These are phyloP conservation scores for Sesamia inferens DNA, from an alignment of 2,888 invertebrate genomes.

Conservation along the genomic window DNA sequence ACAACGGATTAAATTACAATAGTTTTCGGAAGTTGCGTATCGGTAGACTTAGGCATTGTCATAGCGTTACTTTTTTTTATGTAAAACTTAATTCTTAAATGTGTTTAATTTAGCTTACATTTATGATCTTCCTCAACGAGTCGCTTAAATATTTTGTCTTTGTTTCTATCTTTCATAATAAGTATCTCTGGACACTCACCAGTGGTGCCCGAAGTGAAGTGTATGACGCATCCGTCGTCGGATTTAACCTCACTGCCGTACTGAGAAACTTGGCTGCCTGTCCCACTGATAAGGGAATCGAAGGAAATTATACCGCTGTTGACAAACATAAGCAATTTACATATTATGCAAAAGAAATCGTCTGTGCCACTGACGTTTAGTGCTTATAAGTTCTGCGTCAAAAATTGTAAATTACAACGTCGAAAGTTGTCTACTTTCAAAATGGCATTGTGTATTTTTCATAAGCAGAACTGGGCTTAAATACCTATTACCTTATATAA, in stretches of 20 bases:
- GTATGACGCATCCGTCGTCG: constrained; percentile 93
- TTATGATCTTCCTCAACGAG: too few relatives aligned
- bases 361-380: neutral
- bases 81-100: too few relatives aligned
- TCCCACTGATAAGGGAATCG: constrained; percentile 72
- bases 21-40: neutral
- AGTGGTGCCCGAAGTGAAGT: constrained; percentile 93
- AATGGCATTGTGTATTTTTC: neutral
- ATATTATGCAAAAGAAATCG: neutral
- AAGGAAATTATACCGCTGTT: constrained; percentile 79
- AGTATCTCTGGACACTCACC: constrained; percentile 74
- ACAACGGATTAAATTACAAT: neutral
- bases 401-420: neutral
- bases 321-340: constrained; percentile 4
- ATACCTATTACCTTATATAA: too few relatives aligned
- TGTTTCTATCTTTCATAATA: too few relatives aligned
- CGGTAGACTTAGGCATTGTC: constrained; percentile 32
- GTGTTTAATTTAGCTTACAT: too few relatives aligned
- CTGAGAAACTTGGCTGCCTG: constrained; percentile 72
- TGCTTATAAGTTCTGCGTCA: neutral
- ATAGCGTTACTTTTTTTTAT: neutral
- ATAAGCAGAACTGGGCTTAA: neutral
- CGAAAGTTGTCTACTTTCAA: neutral
- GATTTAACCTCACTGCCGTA: constrained; percentile 91
- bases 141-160: too few relatives aligned